Percentiles rank a stretch among this genome's conserved stretches.
Evolutionary conservation across 2,113 vertebrate species (phyloP).

Genomic region (Passer domesticus): DNA sequence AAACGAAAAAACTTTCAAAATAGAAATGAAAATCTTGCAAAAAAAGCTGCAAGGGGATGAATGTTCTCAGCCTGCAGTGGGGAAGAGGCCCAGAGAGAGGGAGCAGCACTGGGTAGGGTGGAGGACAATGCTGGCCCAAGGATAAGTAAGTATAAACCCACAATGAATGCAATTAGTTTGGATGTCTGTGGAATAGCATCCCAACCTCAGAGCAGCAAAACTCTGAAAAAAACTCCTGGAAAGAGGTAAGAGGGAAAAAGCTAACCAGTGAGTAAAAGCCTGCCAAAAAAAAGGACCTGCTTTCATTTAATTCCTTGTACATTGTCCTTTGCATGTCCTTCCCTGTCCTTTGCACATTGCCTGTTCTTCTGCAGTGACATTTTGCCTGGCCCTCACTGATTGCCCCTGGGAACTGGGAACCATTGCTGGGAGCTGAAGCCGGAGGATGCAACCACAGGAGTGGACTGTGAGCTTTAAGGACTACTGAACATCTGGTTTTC

Average conservation of each 20-base stretch:
- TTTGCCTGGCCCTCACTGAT: fast-evolving
- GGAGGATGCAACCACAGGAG: neutral
- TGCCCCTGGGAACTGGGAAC: neutral
- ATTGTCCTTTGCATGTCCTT: neutral
- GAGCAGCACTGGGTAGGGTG: neutral
- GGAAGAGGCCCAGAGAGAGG: neutral
- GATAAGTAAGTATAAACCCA: neutral
- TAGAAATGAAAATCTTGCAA: neutral
- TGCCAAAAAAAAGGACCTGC: neutral
- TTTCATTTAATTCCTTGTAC: neutral
- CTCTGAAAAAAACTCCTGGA: neutral
- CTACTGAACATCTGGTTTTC: neutral
- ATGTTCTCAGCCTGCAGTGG: neutral
- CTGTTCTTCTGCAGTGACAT: neutral
- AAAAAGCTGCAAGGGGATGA: neutral
- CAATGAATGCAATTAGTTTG: neutral
- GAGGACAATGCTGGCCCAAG: constrained; percentile 30
- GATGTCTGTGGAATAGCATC: neutral
- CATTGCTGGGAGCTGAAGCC: neutral
- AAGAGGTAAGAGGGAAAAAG: neutral
- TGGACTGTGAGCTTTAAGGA: neutral
- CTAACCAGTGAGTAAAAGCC: neutral
- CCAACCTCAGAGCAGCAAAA: neutral
- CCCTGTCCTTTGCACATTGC: neutral
- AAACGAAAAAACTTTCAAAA: neutral